Conservation (phyloP, 2,888 invertebrate genomes). For the Melinopterus prodromus region DNA sequence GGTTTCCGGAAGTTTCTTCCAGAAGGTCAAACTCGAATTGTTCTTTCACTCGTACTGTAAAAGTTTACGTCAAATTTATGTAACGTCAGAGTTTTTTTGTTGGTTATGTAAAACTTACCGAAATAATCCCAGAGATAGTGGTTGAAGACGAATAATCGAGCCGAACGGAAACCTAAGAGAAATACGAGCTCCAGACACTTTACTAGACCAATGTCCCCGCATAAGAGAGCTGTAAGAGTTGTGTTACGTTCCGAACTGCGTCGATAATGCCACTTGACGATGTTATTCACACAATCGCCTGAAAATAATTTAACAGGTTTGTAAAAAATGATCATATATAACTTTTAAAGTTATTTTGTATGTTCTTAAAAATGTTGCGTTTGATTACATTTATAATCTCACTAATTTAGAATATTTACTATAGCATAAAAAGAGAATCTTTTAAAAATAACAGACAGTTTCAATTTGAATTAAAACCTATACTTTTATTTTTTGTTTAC, state of each 20-base stretch:
- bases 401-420: too few relatives aligned
- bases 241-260: conserved; percentile 84
- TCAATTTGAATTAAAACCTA: too few relatives aligned
- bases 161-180: conserved; percentile 93
- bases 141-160: conserved; percentile 91
- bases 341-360: not conserved
- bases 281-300: conserved; percentile 95
- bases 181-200: conserved; percentile 94
- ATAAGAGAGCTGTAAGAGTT: conserved; percentile 88
- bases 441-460: too few relatives aligned
- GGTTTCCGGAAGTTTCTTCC: conserved; percentile 64
- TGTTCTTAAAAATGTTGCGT: too few relatives aligned
- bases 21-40: conserved; percentile 78
- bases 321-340: conserved; percentile 27
- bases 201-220: conserved; percentile 95
- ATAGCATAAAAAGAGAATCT: too few relatives aligned
- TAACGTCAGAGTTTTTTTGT: conserved; percentile 15
- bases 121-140: conserved; percentile 99
- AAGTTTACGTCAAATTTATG: conserved; percentile 27
- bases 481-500: too few relatives aligned
- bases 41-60: conserved; percentile 79
- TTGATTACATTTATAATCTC: too few relatives aligned
- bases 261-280: conserved; percentile 96
- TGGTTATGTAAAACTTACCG: conserved; percentile 67
- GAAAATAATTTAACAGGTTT: conserved; percentile 43